Evolutionary conservation across 2,797 vertebrate genomes (phyloP), one percentile per base, ranked within the genome.

Genomic region (Simalia tracyae): DNA sequence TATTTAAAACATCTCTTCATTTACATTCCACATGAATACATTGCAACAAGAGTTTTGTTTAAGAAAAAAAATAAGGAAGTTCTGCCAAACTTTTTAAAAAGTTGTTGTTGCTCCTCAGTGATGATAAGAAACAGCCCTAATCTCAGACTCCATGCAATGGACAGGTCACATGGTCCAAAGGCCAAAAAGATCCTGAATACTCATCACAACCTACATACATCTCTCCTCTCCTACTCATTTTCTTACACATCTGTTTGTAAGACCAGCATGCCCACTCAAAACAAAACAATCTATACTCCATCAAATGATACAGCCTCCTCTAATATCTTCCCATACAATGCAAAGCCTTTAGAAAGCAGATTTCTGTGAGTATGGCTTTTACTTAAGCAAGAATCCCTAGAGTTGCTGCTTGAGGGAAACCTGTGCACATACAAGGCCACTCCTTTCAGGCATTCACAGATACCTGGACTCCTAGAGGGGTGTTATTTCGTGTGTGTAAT

Each of bases 1-100:
- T 96, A 94, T 96, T 96, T 96, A 94, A 95, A 96, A 93, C 86
- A 96, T 96, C 94, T 93, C 91, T 95, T 93, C 91, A 95, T 91
- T 95, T 95, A 91, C 93, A 95, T 95, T 96, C 92, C 91, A 92
- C 90, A 95, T 94, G 92, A 92, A 87, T 94, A 97, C 95, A 95
- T 91, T 94, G 92, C 93, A 96, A 95, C 95, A 95, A 95, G 63
- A 88, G 76, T 89, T 95, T 96, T 81, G 4, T 76, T 46, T 81
- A 11, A 46, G 9, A 5, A 26, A 46, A 81, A 24, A 81, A 81
- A 81, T 19, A 76, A 81, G 56, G 57, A 87, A 60, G 59, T 8
- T 60, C 19, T 60, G 36, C 2, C 22, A 89, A 36, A 59, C 57
- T 36, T 66, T 15, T 56, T 86, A 60, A 57, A 28, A 87, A 31